Conservation (phyloP, 2,797 vertebrate species). For the Myotis daubentonii region DNA sequence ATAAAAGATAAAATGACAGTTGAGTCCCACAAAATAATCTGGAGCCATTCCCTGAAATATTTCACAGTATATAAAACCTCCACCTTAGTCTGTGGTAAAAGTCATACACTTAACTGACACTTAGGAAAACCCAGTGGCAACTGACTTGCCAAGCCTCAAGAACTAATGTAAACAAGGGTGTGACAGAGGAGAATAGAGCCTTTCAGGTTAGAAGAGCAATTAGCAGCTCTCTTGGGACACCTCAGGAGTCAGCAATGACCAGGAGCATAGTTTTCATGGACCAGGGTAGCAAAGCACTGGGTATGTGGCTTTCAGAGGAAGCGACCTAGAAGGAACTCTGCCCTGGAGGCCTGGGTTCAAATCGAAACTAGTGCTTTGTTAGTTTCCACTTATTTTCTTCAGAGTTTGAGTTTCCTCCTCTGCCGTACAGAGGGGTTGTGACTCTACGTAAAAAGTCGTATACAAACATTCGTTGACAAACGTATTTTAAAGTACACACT, state of each 20-base stretch:
- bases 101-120: background rate
- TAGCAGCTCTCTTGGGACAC: background rate
- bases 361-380: background rate
- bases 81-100: background rate
- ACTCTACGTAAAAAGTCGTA: background rate
- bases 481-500: background rate
- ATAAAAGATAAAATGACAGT: constrained; percentile 25
- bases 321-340: background rate
- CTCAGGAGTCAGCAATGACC: background rate
- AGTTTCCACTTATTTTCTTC: background rate
- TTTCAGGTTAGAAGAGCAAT: background rate
- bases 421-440: background rate
- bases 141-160: background rate
- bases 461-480: background rate
- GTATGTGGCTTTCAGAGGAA: background rate
- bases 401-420: background rate
- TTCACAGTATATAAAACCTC: background rate
- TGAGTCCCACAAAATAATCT: background rate
- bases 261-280: background rate
- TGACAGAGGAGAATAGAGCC: background rate
- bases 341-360: background rate
- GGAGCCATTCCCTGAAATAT: background rate
- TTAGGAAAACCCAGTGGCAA: background rate
- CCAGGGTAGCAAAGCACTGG: background rate
- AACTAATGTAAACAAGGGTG: constrained; percentile 14